Base-by-base conservation (phyloP, 2,797 vertebrate species). In the Dendrocincla fuliginosa region DNA sequence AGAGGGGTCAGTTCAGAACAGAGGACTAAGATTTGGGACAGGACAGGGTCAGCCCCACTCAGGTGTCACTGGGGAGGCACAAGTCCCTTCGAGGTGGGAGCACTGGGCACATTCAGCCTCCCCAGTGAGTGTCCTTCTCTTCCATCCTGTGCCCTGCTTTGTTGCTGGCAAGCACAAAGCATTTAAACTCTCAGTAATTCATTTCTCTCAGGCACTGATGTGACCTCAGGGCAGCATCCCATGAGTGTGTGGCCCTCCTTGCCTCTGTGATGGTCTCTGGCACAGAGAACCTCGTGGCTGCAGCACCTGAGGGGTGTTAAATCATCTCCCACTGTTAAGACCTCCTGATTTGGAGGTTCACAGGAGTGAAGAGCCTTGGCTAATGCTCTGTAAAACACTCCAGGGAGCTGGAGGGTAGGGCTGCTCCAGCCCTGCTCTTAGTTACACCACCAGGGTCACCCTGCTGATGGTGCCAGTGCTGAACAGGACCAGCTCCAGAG, bases 71-170 rank as follows among this genome's bases (percentile, higher is more conserved):
- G 28, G 20, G 52, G 32, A 52, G 44, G 7, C 39, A 50, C 19
- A 0, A 16, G 3, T 64, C 44, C 70, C 57, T 8, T 27, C 0
- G 1, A 14, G n/a, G 25, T 60, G 24, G 17, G 4, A 69, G 73
- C 53, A 2, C 41, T 15, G 33, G 32, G 61, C 39, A 13, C 50
- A 23, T 33, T 49, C 49, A 16, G 9, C 25, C 69, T 80, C 32
- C 56, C 42, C 52, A 11, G 13, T 7, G 55, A 10, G 11, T 6
- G 7, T 13, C 2, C 50, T 69, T n/a, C 55, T 33, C 53, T 52
- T 59, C 53, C 1, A 0, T 37, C 50, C 64, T 28, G 10, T 41
- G 44, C 28, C 47, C 47, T 47, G n/a, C 67, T 81, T 53, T 24
- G 11, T n/a, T 74, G 13, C 46, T 61, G 65, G 27, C 60, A 4